Percentiles rank a stretch among this genome's conserved stretches.
Evolutionary conservation across 2,113 vertebrate genomes (phyloP).

Genomic region (Protomyctophum bolini): DNA sequence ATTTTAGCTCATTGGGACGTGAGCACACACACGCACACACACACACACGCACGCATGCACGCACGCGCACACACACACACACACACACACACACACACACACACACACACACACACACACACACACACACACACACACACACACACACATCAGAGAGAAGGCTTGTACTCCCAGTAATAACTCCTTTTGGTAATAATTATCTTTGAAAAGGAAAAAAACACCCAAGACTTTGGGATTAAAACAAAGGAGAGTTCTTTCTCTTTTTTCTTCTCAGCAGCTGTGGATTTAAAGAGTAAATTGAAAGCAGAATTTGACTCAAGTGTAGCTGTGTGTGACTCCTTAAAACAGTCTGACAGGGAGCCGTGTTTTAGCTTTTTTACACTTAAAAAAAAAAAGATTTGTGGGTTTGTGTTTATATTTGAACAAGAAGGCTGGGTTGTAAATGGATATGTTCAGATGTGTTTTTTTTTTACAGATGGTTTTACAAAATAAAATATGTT

Average conservation of each 20-base stretch:
- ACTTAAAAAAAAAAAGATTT: conserved; percentile 40
- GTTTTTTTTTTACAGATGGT: conserved; percentile 42
- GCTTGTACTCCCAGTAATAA: conserved; percentile 65
- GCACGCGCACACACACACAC: conserved; percentile 41
- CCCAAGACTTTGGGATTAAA: conserved; percentile 64
- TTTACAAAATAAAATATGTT: conserved; percentile 69
- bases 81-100: conserved; percentile 45
- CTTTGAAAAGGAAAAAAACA: conserved; percentile 51
- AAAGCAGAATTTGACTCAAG: conserved; percentile 65
- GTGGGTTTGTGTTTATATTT: conserved; percentile 47
- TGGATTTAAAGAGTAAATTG: conserved; percentile 53
- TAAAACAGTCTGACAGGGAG: conserved; percentile 54
- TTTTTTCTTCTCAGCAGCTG: conserved; percentile 61
- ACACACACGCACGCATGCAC: conserved; percentile 29
- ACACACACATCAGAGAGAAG: conserved; percentile 64
- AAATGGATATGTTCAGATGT: conserved; percentile 43
- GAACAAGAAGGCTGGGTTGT: conserved; percentile 49
- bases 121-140: conserved; percentile 43
- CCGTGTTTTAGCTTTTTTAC: conserved; percentile 6
- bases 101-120: conserved; percentile 25
- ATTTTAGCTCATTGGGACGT: conserved; percentile 67
- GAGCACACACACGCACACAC: conserved; percentile 42
- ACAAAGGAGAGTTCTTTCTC: conserved; percentile 50
- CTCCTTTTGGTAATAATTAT: conserved; percentile 81
- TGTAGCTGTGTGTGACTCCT: conserved; percentile 52